These are phyloP conservation scores for Boleophthalmus pectinirostris DNA, from an alignment of 2,113 vertebrate species.

Conservation along the genomic window DNA sequence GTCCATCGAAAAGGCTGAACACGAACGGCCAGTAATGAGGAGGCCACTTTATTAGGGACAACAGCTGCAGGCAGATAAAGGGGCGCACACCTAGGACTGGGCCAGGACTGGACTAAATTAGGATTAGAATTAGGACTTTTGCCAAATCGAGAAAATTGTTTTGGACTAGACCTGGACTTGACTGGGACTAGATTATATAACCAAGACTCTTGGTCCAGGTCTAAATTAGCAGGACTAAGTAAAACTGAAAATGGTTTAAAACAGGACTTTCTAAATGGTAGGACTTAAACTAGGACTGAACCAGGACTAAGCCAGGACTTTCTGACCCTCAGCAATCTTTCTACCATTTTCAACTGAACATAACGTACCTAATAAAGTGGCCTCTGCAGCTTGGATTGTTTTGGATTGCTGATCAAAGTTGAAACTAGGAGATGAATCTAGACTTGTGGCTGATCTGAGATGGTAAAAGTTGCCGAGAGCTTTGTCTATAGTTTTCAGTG, in stretches of 20 bases:
- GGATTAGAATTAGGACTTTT: background rate
- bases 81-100: too few species aligned
- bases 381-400: slow-evolving; percentile 25
- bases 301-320: too few species aligned
- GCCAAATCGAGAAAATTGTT: too few species aligned
- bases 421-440: background rate
- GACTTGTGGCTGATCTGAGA: background rate
- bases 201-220: too few species aligned
- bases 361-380: background rate
- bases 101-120: background rate
- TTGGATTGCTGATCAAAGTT: background rate
- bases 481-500: background rate
- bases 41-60: background rate
- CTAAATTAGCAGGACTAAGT: background rate
- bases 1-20: slow-evolving; percentile 49
- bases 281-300: background rate
- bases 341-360: background rate
- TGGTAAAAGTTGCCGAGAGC: background rate
- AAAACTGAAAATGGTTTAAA: background rate
- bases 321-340: too few species aligned
- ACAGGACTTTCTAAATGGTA: too few species aligned
- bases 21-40: slow-evolving; percentile 2
- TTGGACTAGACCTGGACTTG: background rate
- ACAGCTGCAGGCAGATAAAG: background rate
- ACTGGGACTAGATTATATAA: too few species aligned